Conservation (phyloP, 2,888 invertebrate species). For the Dynastes maya region DNA sequence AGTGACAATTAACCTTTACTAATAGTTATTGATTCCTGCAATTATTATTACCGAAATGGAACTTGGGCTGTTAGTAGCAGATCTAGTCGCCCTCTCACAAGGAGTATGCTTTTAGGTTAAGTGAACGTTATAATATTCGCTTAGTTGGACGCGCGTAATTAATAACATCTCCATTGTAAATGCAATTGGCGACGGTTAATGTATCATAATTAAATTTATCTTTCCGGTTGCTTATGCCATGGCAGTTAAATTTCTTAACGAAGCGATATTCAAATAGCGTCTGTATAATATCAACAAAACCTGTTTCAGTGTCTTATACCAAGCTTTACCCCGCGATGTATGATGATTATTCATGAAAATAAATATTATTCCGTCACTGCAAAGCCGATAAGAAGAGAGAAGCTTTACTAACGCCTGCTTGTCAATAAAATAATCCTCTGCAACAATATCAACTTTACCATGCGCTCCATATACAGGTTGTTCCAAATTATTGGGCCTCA, state of each 20-base stretch:
- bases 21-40: neutral
- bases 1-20: neutral
- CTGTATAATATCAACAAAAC: neutral
- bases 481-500: no score
- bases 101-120: neutral
- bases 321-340: neutral
- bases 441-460: no score
- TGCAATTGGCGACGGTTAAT: neutral
- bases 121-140: constrained; percentile 1
- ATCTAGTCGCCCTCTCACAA: neutral
- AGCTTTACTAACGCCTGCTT: no score
- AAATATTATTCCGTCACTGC: neutral
- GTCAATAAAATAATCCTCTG: no score
- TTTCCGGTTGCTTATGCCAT: neutral
- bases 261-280: neutral
- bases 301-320: neutral
- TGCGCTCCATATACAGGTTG: neutral
- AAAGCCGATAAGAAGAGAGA: no score
- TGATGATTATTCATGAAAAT: neutral
- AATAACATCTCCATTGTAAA: constrained; percentile 9
- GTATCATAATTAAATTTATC: constrained; percentile 9
- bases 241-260: neutral
- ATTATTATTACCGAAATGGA: neutral
- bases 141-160: neutral
- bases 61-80: neutral